Conservation (phyloP, 2,113 vertebrate species). For the Peromyscus leucopus region DNA sequence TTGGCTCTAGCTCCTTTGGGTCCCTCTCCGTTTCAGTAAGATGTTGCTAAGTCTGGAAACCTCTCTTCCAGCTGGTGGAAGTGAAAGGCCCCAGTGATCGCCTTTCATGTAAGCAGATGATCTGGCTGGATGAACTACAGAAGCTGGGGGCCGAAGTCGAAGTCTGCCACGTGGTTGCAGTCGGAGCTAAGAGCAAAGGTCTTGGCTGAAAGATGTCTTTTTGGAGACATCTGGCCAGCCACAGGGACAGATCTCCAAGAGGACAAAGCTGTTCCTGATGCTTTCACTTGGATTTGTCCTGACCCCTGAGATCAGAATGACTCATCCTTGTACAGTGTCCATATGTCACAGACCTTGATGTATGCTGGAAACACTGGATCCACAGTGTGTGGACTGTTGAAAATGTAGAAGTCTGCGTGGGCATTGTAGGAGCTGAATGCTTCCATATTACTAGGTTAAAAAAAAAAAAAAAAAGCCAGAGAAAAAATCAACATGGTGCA, state of each 20-base stretch:
- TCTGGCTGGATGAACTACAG: conserved; percentile 96
- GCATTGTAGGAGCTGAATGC: neutral
- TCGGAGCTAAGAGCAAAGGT: conserved; percentile 89
- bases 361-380: neutral
- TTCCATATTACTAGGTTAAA: neutral
- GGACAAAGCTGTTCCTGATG: neutral
- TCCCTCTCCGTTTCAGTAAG: neutral
- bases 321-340: neutral
- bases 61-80: conserved; percentile 92
- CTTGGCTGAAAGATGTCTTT: conserved; percentile 80
- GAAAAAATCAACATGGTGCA: neutral
- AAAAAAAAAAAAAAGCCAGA: neutral
- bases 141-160: conserved; percentile 93
- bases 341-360: neutral
- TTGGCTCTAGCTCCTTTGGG: neutral
- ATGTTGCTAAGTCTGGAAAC: neutral
- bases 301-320: neutral
- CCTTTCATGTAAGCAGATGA: conserved; percentile 95
- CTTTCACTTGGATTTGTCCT: neutral
- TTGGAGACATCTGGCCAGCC: neutral
- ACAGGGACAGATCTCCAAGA: neutral
- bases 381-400: neutral
- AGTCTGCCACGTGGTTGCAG: conserved; percentile 94
- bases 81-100: conserved; percentile 97
- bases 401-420: neutral